Evolutionary conservation across 2,113 vertebrate genomes (phyloP).

Genomic region (Otocyon megalotis): DNA sequence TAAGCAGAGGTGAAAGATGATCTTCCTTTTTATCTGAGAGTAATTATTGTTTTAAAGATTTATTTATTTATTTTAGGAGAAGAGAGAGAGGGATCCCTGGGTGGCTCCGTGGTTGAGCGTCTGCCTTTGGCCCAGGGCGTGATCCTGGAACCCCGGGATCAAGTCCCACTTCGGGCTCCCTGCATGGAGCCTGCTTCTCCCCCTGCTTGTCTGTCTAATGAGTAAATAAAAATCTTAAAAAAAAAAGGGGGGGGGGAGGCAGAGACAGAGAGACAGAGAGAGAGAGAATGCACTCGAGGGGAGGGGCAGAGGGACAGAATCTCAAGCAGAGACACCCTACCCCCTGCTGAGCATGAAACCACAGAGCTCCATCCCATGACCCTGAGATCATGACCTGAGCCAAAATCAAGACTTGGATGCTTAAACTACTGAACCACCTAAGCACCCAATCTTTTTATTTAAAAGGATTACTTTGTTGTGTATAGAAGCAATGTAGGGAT

Average conservation of each 20-base stretch:
- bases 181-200: too few relatives aligned
- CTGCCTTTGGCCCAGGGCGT: too few relatives aligned
- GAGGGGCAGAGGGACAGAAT: not conserved
- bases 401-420: not conserved
- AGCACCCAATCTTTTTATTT: not conserved
- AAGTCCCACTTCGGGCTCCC: too few relatives aligned
- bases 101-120: too few relatives aligned
- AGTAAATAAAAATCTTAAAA: too few relatives aligned
- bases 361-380: not conserved
- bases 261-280: too few relatives aligned
- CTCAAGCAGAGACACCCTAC: not conserved
- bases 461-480: not conserved
- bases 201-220: too few relatives aligned
- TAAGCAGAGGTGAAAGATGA: not conserved
- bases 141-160: too few relatives aligned
- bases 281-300: too few relatives aligned
- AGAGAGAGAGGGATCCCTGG: not conserved
- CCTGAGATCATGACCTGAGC: not conserved
- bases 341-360: not conserved
- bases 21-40: not conserved
- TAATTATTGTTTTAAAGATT: too few relatives aligned
- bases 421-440: not conserved
- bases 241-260: too few relatives aligned
- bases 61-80: not conserved
- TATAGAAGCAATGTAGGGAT: not conserved